Percentiles rank a stretch among this genome's conserved stretches.
Conservation (phyloP, 2,797 vertebrate genomes). For the Siniperca scherzeri region DNA sequence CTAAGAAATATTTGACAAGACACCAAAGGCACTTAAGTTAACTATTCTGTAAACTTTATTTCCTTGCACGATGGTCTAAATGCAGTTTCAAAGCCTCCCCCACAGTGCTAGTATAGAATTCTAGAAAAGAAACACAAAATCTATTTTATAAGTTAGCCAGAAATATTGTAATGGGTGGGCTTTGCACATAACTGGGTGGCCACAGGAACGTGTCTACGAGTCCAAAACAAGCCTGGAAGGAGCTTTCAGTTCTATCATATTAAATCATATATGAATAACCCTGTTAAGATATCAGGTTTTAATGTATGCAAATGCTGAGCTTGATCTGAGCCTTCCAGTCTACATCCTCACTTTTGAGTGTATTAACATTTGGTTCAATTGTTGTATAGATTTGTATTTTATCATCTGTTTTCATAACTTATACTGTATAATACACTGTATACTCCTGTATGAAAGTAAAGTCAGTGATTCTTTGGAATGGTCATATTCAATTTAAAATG, state of each 20-base stretch:
- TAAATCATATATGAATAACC: background rate
- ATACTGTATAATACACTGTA: too few species aligned
- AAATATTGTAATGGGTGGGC: background rate
- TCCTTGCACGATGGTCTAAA: background rate
- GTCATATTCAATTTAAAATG: background rate
- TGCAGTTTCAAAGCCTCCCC: background rate
- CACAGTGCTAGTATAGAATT: background rate
- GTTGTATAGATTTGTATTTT: too few species aligned
- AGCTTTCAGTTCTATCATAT: background rate
- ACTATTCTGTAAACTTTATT: too few species aligned
- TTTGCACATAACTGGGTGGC: background rate
- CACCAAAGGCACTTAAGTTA: background rate
- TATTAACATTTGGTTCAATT: too few species aligned
- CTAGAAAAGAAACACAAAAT: background rate
- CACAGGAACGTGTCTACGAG: background rate
- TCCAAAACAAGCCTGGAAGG: background rate
- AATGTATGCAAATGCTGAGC: too few species aligned
- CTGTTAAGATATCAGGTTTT: background rate
- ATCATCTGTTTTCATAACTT: too few species aligned
- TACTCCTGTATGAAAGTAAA: too few species aligned
- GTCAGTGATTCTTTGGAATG: too few species aligned
- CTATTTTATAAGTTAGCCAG: background rate
- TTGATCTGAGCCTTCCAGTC: too few species aligned
- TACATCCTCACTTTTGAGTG: too few species aligned
- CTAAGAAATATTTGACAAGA: background rate